Percentiles rank a stretch among this genome's conserved stretches.
These are phyloP conservation scores for Poeciliopsis retropinna DNA, from an alignment of 2,113 vertebrate species.

Conservation along the genomic window DNA sequence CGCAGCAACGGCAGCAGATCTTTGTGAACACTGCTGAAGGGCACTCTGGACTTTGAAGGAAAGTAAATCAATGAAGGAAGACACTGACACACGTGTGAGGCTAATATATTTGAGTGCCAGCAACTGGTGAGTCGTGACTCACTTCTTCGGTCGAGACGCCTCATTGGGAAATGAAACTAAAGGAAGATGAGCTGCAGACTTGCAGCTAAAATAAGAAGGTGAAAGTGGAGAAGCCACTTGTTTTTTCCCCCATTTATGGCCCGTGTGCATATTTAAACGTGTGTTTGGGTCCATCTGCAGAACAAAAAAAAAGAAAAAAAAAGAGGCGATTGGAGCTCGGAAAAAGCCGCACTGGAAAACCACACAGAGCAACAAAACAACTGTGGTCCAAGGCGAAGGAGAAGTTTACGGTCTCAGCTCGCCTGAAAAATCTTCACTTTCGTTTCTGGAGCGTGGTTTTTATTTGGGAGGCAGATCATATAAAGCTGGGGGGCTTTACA, in stretches of 20 bases:
- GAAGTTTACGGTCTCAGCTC: slow-evolving; percentile 74
- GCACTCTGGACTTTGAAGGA: slow-evolving; percentile 26
- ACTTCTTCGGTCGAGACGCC: slow-evolving; percentile 44
- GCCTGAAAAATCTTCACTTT: slow-evolving; percentile 72
- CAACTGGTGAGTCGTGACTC: slow-evolving; percentile 46
- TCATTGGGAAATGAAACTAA: slow-evolving; percentile 41
- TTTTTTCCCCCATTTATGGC: background rate
- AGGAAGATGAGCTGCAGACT: slow-evolving; percentile 10
- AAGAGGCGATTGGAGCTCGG: slow-evolving; percentile 16
- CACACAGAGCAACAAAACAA: slow-evolving; percentile 74
- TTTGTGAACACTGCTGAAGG: slow-evolving; percentile 56
- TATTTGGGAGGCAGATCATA: slow-evolving; percentile 53
- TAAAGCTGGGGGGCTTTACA: slow-evolving; percentile 38
- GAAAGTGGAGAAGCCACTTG: slow-evolving; percentile 10
- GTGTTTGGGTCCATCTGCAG: slow-evolving; percentile 37
- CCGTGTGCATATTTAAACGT: slow-evolving; percentile 2
- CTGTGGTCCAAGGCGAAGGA: slow-evolving; percentile 63
- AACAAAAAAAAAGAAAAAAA: background rate
- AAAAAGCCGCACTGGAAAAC: slow-evolving; percentile 52
- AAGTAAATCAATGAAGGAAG: slow-evolving; percentile 38
- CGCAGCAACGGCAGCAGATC: slow-evolving; percentile 56
- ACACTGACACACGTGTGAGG: slow-evolving; percentile 56
- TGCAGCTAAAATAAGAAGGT: slow-evolving; percentile 43
- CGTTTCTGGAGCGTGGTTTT: slow-evolving; percentile 68
- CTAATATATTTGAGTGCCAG: slow-evolving; percentile 62